Evolutionary conservation across 2,888 invertebrate genomes (phyloP), one percentile per base, ranked within the genome.

Genomic region (Stratiomys singularior): DNA sequence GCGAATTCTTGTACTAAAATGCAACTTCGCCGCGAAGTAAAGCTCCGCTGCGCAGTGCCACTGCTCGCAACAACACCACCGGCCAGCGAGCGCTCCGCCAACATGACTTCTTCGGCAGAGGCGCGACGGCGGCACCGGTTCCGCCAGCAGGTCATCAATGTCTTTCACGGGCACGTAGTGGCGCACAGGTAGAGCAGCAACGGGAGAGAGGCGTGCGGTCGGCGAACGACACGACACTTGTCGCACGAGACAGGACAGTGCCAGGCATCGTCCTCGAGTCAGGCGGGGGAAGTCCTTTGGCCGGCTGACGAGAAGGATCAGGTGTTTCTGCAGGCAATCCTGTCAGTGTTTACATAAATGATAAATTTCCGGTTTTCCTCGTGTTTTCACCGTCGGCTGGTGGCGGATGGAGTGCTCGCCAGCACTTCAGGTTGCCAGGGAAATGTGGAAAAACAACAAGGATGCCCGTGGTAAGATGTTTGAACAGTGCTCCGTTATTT

Each of bases 1-100:
- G 74, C 72, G 72, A 72, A 58, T 58, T 58, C 74, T 74, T 74
- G 58, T 74, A 58, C 74, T 37, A 58, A 58, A 58, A 37, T 21
- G 9, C 47, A 4, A 71, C 27, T 52, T 18, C 47, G 74, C 74
- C 52, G 60, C 74, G 74, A 74, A 58, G 13, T 60, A 60, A 74
- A 74, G 74, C 74, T 74, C 74, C 23, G 4, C 18, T 27, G 25
- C 28, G 11, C 9, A 27, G 25, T 28, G 27, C 64, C 37, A 66
- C 18, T 1, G 25, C 46, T 13, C 18, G 11, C 67, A 67, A 9
- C 44, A 44, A 44, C 67, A 69, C 25, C 69, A 23, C 15, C 30
- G 27, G 11, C 46, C 5, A 44, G 5, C 67, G 21, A n/a, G 44
- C 28, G 44, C 44, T 44, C 25, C 47, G 25, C 15, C 37, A 37